phyloP scores from a whole-genome alignment of 2,113 vertebrate species.

The Synchiropus splendidus region DNA sequence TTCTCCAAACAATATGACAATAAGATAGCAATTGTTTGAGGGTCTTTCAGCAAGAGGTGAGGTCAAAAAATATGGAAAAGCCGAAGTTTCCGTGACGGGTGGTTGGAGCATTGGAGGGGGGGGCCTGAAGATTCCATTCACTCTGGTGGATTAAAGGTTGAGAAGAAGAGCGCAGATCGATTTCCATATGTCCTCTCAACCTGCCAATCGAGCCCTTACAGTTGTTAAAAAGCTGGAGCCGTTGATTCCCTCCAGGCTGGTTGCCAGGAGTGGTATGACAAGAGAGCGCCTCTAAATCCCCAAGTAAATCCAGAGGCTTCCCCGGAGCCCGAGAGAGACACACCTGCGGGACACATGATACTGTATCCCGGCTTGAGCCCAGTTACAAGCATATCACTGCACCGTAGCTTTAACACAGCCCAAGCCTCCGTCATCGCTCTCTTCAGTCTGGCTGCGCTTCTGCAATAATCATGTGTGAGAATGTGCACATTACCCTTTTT shows the following conservation, averaged over 20 bases:
- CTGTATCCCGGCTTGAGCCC: slow-evolving; percentile 26
- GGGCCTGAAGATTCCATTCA: no score
- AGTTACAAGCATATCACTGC: slow-evolving; percentile 25
- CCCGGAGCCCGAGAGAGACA: slow-evolving; percentile 42
- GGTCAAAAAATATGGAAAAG: no score
- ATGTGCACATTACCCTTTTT: background rate
- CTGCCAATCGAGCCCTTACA: slow-evolving; percentile 49
- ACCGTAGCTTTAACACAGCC: slow-evolving; percentile 15
- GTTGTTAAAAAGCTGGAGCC: slow-evolving; percentile 28
- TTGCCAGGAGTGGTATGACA: slow-evolving; percentile 43
- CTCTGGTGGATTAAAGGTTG: slow-evolving; percentile 56
- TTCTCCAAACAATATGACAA: no score
- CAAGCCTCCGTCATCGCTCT: slow-evolving; percentile 15
- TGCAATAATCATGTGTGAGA: background rate
- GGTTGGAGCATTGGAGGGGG: no score
- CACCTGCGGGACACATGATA: slow-evolving; percentile 58
- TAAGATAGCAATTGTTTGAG: no score
- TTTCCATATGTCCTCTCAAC: slow-evolving; percentile 56
- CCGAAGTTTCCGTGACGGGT: no score
- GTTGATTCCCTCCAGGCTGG: slow-evolving; percentile 47
- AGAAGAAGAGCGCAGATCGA: slow-evolving; percentile 39
- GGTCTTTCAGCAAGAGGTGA: no score
- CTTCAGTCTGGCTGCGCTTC: background rate
- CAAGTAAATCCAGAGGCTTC: slow-evolving; percentile 42
- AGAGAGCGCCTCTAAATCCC: slow-evolving; percentile 47